Conservation (phyloP, 2,888 invertebrate genomes). For the Carpatolechia fugitivella region DNA sequence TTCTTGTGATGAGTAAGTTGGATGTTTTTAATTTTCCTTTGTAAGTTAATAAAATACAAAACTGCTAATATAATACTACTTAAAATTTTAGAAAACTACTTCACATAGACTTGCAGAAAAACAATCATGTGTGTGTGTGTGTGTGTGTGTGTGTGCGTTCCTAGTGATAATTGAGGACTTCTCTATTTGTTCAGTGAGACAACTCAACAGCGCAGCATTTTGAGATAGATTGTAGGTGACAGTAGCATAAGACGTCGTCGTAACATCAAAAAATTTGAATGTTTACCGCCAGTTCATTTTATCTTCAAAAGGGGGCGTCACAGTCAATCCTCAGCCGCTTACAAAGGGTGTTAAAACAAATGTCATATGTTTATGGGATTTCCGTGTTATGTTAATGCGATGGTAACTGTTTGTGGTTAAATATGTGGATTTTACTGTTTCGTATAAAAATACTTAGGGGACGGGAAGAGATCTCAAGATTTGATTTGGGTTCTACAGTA, state of each 20-base stretch:
- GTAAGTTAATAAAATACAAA: too few relatives aligned
- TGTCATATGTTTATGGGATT: constrained; percentile 75
- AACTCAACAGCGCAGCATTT: too few relatives aligned
- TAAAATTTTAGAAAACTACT: too few relatives aligned
- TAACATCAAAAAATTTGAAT: not conserved
- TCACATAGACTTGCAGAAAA: too few relatives aligned
- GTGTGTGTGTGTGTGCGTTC: too few relatives aligned
- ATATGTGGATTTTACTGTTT: constrained; percentile 21
- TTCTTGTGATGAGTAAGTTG: too few relatives aligned
- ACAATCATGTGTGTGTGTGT: too few relatives aligned
- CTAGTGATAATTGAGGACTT: too few relatives aligned
- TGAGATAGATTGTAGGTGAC: not conserved
- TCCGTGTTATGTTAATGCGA: constrained; percentile 72
- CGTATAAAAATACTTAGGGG: constrained; percentile 13
- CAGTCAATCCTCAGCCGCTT: constrained; percentile 28
- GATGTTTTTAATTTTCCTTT: too few relatives aligned
- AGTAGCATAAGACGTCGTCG: not conserved
- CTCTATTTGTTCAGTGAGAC: too few relatives aligned
- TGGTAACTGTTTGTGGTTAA: constrained; percentile 43
- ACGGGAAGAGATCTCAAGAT: not conserved
- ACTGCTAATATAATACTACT: too few relatives aligned
- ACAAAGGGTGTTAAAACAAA: constrained; percentile 69
- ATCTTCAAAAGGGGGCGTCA: constrained; percentile 43
- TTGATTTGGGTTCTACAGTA: not conserved
- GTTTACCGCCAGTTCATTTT: constrained; percentile 29